These are phyloP conservation scores for Orchesella flavescens DNA, from an alignment of 2,888 invertebrate species.

Conservation along the genomic window DNA sequence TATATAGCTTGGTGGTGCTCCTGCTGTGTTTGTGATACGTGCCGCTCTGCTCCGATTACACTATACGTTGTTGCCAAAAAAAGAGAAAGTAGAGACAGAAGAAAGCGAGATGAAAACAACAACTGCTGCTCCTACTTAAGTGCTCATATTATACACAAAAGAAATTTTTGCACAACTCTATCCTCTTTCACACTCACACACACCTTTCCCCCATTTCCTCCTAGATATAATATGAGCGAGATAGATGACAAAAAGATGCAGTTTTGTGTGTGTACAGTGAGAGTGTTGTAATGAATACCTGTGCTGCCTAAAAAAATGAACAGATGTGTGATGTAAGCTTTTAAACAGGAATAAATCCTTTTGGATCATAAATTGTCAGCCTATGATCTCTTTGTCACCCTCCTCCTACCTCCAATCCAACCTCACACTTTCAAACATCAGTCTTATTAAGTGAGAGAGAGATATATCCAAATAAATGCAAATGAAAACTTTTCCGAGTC, in stretches of 20 bases:
- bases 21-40: not conserved
- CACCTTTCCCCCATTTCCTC: not conserved
- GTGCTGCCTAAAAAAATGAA: conserved; percentile 31
- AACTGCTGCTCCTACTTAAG: conserved; percentile 13
- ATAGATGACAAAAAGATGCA: too few species aligned
- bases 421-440: not conserved
- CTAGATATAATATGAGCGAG: too few species aligned
- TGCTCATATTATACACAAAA: not conserved
- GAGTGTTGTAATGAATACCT: too few species aligned
- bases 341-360: too few species aligned
- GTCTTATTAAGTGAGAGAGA: not conserved
- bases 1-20: not conserved
- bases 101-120: conserved; percentile 10
- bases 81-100: conserved; percentile 13
- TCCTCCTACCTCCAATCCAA: too few species aligned
- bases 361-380: too few species aligned
- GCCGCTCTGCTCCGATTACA: not conserved
- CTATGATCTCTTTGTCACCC: too few species aligned
- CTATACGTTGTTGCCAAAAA: not conserved
- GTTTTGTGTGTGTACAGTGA: too few species aligned
- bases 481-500: not conserved
- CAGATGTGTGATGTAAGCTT: conserved; percentile 42
- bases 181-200: not conserved
- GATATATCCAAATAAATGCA: not conserved
- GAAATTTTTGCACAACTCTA: conserved; percentile 4